Percentiles rank a stretch among this genome's conserved stretches.
These are phyloP conservation scores for Eumerus sabulonum DNA, from an alignment of 2,888 invertebrate genomes.

Conservation along the genomic window DNA sequence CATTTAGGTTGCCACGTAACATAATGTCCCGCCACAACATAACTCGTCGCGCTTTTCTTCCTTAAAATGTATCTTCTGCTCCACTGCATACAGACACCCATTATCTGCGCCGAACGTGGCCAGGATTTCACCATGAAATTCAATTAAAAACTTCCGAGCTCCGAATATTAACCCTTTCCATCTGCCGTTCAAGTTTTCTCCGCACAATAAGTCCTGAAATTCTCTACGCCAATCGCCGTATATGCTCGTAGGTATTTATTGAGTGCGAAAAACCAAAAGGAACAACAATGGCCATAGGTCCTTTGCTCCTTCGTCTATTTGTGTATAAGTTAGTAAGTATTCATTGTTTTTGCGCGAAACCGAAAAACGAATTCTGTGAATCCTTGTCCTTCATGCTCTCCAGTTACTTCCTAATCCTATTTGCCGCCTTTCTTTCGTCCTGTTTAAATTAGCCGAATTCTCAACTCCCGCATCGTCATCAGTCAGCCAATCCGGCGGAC, in stretches of 20 bases:
- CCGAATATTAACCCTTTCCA: slow-evolving; percentile 52
- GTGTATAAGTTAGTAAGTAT: slow-evolving; percentile 10
- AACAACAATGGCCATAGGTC: slow-evolving; percentile 9
- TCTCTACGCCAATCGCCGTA: slow-evolving; percentile 3
- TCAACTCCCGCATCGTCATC: neutral
- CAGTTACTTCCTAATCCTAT: slow-evolving; percentile 51
- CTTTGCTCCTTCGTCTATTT: slow-evolving; percentile 13
- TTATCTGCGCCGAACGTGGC: slow-evolving; percentile 52
- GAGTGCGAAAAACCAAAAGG: slow-evolving; percentile 27
- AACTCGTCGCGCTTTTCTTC: too few relatives aligned
- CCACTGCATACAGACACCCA: slow-evolving; percentile 33
- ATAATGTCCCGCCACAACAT: too few relatives aligned
- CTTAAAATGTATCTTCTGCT: too few relatives aligned
- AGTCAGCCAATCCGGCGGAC: slow-evolving; percentile 11
- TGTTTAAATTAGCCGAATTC: slow-evolving; percentile 49
- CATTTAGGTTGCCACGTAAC: slow-evolving; percentile 14
- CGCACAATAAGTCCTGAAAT: too few relatives aligned
- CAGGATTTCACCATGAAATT: slow-evolving; percentile 60
- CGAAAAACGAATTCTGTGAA: slow-evolving; percentile 37
- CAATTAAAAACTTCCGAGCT: slow-evolving; percentile 64
- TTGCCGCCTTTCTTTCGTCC: slow-evolving; percentile 46
- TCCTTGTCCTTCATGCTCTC: slow-evolving; percentile 29
- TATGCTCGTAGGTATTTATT: slow-evolving; percentile 31
- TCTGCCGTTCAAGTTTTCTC: neutral
- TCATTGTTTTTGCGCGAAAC: slow-evolving; percentile 16